Evolutionary conservation across 2,888 invertebrate genomes (phyloP).

Genomic region (Kuschelorhynchus macadamiae): DNA sequence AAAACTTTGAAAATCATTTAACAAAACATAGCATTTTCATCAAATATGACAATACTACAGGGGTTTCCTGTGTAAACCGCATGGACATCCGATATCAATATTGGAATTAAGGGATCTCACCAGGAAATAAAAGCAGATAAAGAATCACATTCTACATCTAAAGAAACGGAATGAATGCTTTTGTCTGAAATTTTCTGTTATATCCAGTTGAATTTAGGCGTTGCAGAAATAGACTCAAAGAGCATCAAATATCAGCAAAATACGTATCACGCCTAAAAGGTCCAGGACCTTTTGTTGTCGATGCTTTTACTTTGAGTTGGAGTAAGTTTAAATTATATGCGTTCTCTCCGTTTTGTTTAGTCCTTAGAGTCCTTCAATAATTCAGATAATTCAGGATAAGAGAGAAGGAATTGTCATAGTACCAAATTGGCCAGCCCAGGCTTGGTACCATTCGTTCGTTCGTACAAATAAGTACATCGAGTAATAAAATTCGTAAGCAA

Average conservation of each 20-base stretch:
- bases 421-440: too few relatives aligned
- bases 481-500: too few relatives aligned
- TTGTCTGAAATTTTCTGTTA: too few relatives aligned
- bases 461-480: too few relatives aligned
- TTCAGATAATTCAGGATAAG: too few relatives aligned
- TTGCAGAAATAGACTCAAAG: conserved; percentile 11
- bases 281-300: conserved; percentile 52
- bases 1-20: conserved; percentile 50
- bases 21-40: conserved; percentile 45
- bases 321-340: conserved; percentile 38
- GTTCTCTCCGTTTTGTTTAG: conserved; percentile 54
- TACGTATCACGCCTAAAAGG: conserved; percentile 37
- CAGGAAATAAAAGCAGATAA: conserved; percentile 53
- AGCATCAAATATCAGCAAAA: conserved; percentile 6
- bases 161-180: conserved; percentile 49
- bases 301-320: conserved; percentile 56
- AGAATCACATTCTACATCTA: conserved; percentile 47
- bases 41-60: conserved; percentile 52
- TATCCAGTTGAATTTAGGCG: conserved; percentile 3
- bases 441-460: too few relatives aligned
- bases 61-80: conserved; percentile 51
- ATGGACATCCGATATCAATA: conserved; percentile 52
- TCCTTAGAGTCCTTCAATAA: conserved; percentile 56
- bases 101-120: conserved; percentile 50
- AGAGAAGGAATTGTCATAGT: too few relatives aligned